Evolutionary conservation across 2,797 vertebrate genomes (phyloP).

Genomic region (Girardinus metallicus): DNA sequence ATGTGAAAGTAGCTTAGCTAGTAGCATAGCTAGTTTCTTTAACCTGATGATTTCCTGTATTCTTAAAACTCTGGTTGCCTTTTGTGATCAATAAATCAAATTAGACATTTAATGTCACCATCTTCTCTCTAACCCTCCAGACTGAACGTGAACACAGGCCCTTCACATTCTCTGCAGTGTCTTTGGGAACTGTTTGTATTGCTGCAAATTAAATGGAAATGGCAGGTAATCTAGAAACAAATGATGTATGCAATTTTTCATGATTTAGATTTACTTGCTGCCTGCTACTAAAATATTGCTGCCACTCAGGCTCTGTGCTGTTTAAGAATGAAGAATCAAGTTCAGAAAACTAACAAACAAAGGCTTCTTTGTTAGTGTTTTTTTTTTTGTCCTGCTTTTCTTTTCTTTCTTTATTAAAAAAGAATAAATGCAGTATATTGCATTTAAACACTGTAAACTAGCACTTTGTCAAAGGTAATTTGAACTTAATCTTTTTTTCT

Average conservation of each 20-base stretch:
- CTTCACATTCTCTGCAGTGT: conserved; percentile 39
- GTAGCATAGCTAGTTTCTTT: conserved; percentile 43
- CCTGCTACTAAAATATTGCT: conserved; percentile 35
- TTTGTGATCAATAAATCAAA: conserved; percentile 31
- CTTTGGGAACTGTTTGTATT: conserved; percentile 40
- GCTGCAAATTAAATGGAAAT: conserved; percentile 42
- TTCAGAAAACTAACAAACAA: conserved; percentile 55
- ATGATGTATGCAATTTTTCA: conserved; percentile 67
- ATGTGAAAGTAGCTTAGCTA: conserved; percentile 40
- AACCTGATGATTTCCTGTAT: conserved; percentile 58
- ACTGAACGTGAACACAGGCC: conserved; percentile 29
- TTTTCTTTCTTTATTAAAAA: conserved; percentile 59
- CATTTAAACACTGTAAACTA: conserved; percentile 45
- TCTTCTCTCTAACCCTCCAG: conserved; percentile 25
- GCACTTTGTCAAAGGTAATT: conserved; percentile 40
- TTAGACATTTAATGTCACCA: conserved; percentile 22
- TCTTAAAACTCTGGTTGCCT: conserved; percentile 27
- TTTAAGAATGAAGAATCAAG: conserved; percentile 43
- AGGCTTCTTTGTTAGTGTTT: conserved; percentile 51
- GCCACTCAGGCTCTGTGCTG: conserved; percentile 39
- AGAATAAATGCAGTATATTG: conserved; percentile 36
- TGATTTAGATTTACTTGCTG: conserved; percentile 45
- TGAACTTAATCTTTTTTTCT: conserved; percentile 27
- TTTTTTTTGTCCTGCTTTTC: conserved; percentile 56
- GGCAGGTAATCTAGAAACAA: conserved; percentile 32